These are phyloP conservation scores for Gadus macrocephalus DNA, from an alignment of 2,113 vertebrate species.

Conservation along the genomic window DNA sequence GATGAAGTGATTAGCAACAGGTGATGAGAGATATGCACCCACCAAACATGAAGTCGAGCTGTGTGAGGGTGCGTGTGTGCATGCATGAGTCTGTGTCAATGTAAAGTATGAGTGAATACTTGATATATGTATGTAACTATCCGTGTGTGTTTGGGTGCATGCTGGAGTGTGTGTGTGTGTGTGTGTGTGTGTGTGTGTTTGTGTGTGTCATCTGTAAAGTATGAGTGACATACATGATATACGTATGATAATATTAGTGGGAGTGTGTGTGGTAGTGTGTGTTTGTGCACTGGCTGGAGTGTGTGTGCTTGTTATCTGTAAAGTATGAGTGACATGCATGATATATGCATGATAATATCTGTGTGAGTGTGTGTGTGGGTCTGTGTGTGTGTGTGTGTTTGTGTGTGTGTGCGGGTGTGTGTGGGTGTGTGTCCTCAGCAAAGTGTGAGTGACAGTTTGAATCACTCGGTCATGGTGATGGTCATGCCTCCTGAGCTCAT, in stretches of 20 bases:
- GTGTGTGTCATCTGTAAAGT: not conserved
- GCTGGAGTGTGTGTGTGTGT: not conserved
- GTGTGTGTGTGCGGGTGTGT: constrained; percentile 2
- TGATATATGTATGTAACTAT: no score
- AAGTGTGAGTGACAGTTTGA: constrained; percentile 33
- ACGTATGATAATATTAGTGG: no score
- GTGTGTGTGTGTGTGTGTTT: not conserved
- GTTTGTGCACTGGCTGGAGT: no score
- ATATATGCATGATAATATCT: no score
- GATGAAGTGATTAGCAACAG: not conserved
- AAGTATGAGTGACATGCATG: no score
- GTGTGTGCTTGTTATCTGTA: no score
- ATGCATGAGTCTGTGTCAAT: not conserved
- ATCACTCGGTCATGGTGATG: constrained; percentile 46
- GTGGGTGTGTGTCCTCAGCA: not conserved
- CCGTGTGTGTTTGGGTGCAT: not conserved
- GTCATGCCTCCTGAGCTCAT: constrained; percentile 27
- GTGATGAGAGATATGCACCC: not conserved
- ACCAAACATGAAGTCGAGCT: not conserved
- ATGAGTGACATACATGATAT: constrained; percentile 10
- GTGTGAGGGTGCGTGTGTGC: not conserved
- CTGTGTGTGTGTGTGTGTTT: constrained; percentile 6
- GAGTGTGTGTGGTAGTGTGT: no score
- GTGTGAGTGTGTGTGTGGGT: not conserved
- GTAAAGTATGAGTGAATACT: no score